Evolutionary conservation across 2,113 vertebrate species (phyloP).

Genomic region (Etheostoma cragini): DNA sequence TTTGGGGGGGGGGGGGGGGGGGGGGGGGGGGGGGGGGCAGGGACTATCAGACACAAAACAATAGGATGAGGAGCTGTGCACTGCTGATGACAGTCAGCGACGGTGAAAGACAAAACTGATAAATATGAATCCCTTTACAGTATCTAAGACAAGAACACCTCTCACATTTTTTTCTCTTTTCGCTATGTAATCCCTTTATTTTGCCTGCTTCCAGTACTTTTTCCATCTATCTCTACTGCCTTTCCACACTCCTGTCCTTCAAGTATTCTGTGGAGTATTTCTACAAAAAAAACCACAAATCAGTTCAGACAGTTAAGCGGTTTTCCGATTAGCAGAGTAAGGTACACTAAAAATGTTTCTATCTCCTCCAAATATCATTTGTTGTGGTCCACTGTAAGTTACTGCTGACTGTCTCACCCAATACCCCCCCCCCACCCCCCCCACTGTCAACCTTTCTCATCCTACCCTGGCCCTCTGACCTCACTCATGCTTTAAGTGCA

Average conservation of each 20-base stretch:
- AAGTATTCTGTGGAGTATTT: conserved; percentile 25
- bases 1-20: background rate
- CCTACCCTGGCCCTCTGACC: conserved; percentile 5
- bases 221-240: background rate
- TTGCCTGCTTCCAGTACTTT: conserved; percentile 8
- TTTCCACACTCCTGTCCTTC: conserved; percentile 28
- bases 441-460: conserved; percentile 5
- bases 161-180: conserved; percentile 6
- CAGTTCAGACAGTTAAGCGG: conserved; percentile 17
- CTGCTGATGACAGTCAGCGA: conserved; percentile 19
- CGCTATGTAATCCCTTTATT: background rate
- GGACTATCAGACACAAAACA: background rate
- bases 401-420: conserved; percentile 8
- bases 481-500: conserved; percentile 23
- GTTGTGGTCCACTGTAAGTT: background rate
- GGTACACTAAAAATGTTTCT: background rate
- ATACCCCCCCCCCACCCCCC: background rate
- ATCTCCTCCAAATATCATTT: background rate
- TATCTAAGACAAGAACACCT: conserved; percentile 9
- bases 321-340: background rate
- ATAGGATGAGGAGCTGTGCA: background rate
- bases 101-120: conserved; percentile 23
- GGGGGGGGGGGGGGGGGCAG: background rate
- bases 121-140: conserved; percentile 16
- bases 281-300: conserved; percentile 11